Evolutionary conservation across 2,797 vertebrate genomes (phyloP), one percentile per base, ranked within the genome.

Genomic region (Anguilla megastoma): DNA sequence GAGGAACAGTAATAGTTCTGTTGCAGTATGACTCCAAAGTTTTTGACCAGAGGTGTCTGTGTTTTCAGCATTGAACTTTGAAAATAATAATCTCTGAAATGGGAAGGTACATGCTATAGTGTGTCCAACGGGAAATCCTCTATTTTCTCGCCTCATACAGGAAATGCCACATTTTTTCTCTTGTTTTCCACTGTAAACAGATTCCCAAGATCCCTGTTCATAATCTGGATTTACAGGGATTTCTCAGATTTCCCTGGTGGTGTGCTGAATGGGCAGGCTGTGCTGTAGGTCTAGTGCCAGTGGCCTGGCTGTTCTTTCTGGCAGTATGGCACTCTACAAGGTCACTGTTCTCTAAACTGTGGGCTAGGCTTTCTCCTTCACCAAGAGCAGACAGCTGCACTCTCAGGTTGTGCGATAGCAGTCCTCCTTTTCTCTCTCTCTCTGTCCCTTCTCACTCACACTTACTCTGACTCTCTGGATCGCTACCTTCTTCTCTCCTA

Each of bases 241-340:
- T 83, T 54, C 2, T 24, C 8, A 66, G 60, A 24, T 48, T 54
- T 54, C 24, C 76, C 56, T 52, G 60, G 71, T 71, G 84, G 69
- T 85, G 60, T 50, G 85, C 60, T 74, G 79, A 33, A 82, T 48
- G 74, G 69, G 50, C 41, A 58, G 50, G 4, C 50, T 36, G 12
- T 45, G 84, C 85, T 56, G 80, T 86, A 79, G 84, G 52, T 74
- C n/a, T 60, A 82, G 86, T 76, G 76, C 76, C 80, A 84, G 54
- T 21, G 50, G 50, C 50, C 50, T 41, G 58, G 86, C 50, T 18
- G 36, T 86, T 52, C 66, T 80, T 33, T 52, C 85, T 60, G 66
- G 12, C 56, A 83, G 82, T 85, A 58, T 86, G 88, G 63, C 60
- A 48, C 69, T 88, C 84, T 82, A 54, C 76, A 90, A 89, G 87